Conservation (phyloP, 2,113 vertebrate species). For the Rhizomys pruinosus region DNA sequence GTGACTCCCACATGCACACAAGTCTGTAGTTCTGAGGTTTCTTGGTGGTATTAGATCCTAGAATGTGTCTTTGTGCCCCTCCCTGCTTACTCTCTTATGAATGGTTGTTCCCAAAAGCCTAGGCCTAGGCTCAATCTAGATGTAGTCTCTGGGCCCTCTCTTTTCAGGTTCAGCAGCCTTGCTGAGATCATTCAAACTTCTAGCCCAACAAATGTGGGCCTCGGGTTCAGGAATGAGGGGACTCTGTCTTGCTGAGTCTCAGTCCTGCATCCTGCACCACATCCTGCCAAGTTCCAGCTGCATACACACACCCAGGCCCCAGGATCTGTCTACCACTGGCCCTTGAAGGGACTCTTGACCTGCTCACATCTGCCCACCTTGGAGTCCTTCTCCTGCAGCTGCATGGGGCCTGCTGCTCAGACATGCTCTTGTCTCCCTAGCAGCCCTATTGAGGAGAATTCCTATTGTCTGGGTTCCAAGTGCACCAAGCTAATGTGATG, state of each 20-base stretch:
- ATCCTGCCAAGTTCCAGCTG: too few species aligned
- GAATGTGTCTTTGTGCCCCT: background rate
- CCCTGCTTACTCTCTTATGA: background rate
- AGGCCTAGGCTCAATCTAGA: too few species aligned
- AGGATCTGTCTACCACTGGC: background rate
- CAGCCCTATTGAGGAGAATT: too few species aligned
- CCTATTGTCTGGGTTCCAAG: background rate
- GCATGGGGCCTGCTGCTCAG: too few species aligned
- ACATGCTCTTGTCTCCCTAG: fast-evolving
- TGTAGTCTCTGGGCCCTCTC: background rate
- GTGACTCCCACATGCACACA: fast-evolving
- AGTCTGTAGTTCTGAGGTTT: background rate
- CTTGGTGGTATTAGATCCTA: background rate
- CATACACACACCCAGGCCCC: fast-evolving
- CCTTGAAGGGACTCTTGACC: too few species aligned
- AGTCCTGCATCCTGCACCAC: background rate
- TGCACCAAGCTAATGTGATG: background rate
- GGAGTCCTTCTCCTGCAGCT: fast-evolving
- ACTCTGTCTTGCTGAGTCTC: background rate
- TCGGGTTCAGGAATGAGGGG: background rate
- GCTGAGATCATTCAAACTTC: too few species aligned
- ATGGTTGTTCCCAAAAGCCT: fast-evolving
- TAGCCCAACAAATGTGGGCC: too few species aligned
- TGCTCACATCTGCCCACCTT: background rate
- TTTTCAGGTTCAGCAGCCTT: background rate